Conservation (phyloP, 2,888 invertebrate species). For the Sphinx pinastri region DNA sequence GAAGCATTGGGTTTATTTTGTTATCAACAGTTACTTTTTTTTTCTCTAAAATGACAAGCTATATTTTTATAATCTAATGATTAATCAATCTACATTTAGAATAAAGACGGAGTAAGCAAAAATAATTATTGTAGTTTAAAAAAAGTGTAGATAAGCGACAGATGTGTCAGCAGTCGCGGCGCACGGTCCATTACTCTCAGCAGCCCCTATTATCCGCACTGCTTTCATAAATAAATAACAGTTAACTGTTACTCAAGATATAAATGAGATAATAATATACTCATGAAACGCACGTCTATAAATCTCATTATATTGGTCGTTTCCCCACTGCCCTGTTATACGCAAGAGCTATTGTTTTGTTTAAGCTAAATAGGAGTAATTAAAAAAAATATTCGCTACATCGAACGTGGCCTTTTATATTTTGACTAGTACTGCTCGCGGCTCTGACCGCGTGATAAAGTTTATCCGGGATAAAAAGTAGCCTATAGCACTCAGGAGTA, state of each 20-base stretch:
- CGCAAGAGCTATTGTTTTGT: no score
- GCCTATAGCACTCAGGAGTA: no score
- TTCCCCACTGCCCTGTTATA: background rate
- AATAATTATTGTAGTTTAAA: conserved; percentile 23
- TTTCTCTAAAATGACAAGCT: no score
- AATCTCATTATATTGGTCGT: background rate
- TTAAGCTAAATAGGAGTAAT: no score
- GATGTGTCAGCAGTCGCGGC: conserved; percentile 64
- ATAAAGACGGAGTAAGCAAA: conserved; percentile 10
- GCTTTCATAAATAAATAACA: conserved; percentile 62
- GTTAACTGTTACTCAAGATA: conserved; percentile 50
- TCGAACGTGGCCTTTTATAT: no score
- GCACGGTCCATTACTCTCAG: conserved; percentile 69
- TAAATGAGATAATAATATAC: conserved; percentile 31
- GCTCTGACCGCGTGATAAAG: no score
- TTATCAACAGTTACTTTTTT: no score
- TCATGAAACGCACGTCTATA: conserved; percentile 23
- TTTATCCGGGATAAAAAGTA: no score
- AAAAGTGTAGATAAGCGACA: conserved; percentile 45
- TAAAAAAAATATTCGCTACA: no score
- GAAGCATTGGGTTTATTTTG: no score
- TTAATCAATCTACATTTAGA: background rate
- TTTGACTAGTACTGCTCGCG: no score
- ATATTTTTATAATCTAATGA: no score
- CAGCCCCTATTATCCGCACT: conserved; percentile 52